Conservation (phyloP, 1,140 invertebrate species). For the Drosophila tani region DNA sequence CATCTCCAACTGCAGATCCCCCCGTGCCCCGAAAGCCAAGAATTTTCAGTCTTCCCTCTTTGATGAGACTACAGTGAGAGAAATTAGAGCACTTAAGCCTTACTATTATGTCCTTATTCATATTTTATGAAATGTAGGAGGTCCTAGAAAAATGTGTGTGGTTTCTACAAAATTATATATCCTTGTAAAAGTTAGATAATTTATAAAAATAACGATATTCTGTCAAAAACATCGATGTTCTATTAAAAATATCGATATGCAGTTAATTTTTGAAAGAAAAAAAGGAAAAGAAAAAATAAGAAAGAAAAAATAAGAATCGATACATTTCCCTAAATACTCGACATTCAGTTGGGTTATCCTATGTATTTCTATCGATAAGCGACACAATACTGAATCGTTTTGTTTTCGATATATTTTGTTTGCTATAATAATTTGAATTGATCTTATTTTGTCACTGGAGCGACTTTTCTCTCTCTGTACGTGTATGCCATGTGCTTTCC, state of each 20-base stretch:
- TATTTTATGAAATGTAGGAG: too few relatives aligned
- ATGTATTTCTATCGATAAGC: neutral
- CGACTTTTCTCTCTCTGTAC: slow-evolving; percentile 10
- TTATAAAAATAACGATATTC: neutral
- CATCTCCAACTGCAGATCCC: slow-evolving; percentile 42
- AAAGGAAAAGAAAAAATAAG: too few relatives aligned
- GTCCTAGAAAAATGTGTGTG: neutral
- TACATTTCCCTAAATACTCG: too few relatives aligned
- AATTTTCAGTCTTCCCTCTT: slow-evolving; percentile 25
- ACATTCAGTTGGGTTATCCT: neutral
- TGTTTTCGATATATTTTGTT: neutral
- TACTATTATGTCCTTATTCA: neutral
- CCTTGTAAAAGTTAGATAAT: too few relatives aligned
- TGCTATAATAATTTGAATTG: neutral
- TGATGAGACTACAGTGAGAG: neutral
- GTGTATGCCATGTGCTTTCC: slow-evolving; percentile 46
- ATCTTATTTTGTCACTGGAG: too few relatives aligned
- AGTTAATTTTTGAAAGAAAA: too few relatives aligned
- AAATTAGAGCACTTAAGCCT: neutral
- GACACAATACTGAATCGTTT: neutral
- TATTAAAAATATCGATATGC: neutral
- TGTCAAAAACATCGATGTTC: neutral
- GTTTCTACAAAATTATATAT: neutral
- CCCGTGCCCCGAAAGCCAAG: slow-evolving; percentile 20
- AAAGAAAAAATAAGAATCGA: too few relatives aligned